These are phyloP conservation scores for Psephotus haematonotus DNA, from an alignment of 2,113 vertebrate species.

Conservation along the genomic window DNA sequence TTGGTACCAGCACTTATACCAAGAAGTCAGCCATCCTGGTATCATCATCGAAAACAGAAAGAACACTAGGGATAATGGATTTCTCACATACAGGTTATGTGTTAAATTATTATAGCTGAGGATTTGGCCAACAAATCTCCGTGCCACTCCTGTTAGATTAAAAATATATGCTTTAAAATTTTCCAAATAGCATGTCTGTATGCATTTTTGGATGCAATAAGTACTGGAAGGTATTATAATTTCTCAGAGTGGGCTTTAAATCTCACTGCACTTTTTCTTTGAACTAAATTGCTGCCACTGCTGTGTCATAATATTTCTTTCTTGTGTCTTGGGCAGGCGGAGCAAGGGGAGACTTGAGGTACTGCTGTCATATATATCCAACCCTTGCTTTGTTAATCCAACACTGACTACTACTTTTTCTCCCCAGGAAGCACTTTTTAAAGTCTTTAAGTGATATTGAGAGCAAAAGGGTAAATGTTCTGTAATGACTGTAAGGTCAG, in stretches of 20 bases:
- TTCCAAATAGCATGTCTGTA: background rate
- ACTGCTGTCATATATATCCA: background rate
- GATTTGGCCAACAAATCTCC: background rate
- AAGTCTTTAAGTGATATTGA: constrained; percentile 31
- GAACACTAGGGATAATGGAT: background rate
- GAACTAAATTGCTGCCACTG: constrained; percentile 18
- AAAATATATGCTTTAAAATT: background rate
- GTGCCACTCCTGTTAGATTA: background rate
- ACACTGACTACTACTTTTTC: constrained; percentile 19
- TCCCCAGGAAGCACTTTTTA: constrained; percentile 30
- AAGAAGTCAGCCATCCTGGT: background rate
- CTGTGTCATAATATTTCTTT: background rate
- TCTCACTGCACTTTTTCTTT: background rate
- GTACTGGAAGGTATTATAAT: background rate
- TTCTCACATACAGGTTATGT: background rate
- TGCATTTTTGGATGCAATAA: background rate
- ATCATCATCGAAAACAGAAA: background rate
- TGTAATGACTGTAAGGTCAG: constrained; percentile 9
- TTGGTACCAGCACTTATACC: background rate
- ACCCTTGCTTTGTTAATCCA: constrained; percentile 31
- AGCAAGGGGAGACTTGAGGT: background rate
- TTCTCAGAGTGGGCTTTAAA: constrained; percentile 4
- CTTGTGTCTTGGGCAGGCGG: background rate
- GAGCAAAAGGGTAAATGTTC: constrained; percentile 48
- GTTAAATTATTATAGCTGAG: background rate